These are phyloP conservation scores for Amia ocellicauda DNA, from an alignment of 2,113 vertebrate species.

Conservation along the genomic window DNA sequence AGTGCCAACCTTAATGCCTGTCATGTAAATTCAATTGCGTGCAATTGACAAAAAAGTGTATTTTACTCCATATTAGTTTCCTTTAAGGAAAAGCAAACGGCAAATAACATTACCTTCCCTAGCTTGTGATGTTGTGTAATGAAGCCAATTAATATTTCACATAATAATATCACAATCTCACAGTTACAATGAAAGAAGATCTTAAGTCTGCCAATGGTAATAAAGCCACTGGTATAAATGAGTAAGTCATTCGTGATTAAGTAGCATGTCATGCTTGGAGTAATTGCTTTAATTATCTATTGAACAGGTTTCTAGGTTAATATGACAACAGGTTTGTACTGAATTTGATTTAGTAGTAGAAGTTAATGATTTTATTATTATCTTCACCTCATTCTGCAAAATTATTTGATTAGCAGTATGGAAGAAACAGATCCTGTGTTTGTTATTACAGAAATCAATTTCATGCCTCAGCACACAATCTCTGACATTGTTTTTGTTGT, in stretches of 20 bases:
- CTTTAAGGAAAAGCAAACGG: too few species aligned
- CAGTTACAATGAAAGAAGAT: slow-evolving; percentile 4
- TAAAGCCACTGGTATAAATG: slow-evolving; percentile 68
- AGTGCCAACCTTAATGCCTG: too few species aligned
- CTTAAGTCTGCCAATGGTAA: slow-evolving; percentile 53
- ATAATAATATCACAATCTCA: slow-evolving; percentile 3
- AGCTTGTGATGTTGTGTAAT: too few species aligned
- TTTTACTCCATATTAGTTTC: too few species aligned
- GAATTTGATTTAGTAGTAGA: slow-evolving; percentile 84
- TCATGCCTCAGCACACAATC: slow-evolving; percentile 86
- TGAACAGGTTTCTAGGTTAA: slow-evolving; percentile 88
- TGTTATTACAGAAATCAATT: slow-evolving; percentile 98
- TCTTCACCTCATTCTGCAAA: slow-evolving; percentile 83
- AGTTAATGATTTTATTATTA: slow-evolving; percentile 91
- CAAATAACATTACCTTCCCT: too few species aligned
- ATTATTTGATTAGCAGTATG: slow-evolving; percentile 92
- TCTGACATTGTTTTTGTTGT: slow-evolving; percentile 67
- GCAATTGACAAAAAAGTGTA: too few species aligned
- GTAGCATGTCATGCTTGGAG: slow-evolving; percentile 68
- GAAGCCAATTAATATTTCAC: too few species aligned
- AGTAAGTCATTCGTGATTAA: slow-evolving; percentile 74
- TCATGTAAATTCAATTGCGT: too few species aligned
- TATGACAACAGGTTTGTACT: slow-evolving; percentile 78
- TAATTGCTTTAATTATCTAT: slow-evolving; percentile 94
- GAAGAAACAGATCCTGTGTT: slow-evolving; percentile 84